phyloP scores from a whole-genome alignment of 1,140 invertebrate genomes.

The Dendroctonus ponderosae region DNA sequence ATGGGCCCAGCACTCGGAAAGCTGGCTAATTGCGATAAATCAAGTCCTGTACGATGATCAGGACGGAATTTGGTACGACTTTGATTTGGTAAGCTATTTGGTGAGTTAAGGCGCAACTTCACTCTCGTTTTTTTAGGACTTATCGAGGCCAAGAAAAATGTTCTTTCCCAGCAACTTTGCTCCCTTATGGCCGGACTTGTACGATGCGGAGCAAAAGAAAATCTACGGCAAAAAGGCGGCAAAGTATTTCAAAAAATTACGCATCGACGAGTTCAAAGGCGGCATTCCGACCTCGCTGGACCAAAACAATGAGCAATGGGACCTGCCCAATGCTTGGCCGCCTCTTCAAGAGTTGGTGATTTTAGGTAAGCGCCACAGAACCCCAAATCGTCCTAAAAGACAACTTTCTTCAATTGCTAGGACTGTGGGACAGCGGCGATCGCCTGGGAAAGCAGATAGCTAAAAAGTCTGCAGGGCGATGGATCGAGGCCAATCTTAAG shows the following conservation, averaged over 20 bases:
- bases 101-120: background rate
- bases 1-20: slow-evolving; percentile 46
- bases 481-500: slow-evolving; percentile 73
- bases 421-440: slow-evolving; percentile 56
- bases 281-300: slow-evolving; percentile 75
- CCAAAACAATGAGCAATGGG: slow-evolving; percentile 81
- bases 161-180: slow-evolving; percentile 71
- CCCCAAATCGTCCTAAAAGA: background rate
- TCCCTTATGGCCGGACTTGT: slow-evolving; percentile 63
- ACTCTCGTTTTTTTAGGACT: slow-evolving; percentile 10
- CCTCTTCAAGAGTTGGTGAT: slow-evolving; percentile 80
- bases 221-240: slow-evolving; percentile 52
- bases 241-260: slow-evolving; percentile 55
- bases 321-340: slow-evolving; percentile 86
- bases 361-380: slow-evolving; percentile 49
- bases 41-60: slow-evolving; percentile 60
- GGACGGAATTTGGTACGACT: slow-evolving; percentile 75
- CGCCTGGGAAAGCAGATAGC: slow-evolving; percentile 64
- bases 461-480: slow-evolving; percentile 66
- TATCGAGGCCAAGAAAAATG: slow-evolving; percentile 46
- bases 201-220: slow-evolving; percentile 26
- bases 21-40: slow-evolving; percentile 49
- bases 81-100: slow-evolving; percentile 59
- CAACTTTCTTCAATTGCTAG: slow-evolving; percentile 7
- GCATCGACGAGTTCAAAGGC: slow-evolving; percentile 57